Percentiles rank a stretch among this genome's conserved stretches.
Evolutionary conservation across 2,113 vertebrate genomes (phyloP).

Genomic region (Deroptyus accipitrinus): DNA sequence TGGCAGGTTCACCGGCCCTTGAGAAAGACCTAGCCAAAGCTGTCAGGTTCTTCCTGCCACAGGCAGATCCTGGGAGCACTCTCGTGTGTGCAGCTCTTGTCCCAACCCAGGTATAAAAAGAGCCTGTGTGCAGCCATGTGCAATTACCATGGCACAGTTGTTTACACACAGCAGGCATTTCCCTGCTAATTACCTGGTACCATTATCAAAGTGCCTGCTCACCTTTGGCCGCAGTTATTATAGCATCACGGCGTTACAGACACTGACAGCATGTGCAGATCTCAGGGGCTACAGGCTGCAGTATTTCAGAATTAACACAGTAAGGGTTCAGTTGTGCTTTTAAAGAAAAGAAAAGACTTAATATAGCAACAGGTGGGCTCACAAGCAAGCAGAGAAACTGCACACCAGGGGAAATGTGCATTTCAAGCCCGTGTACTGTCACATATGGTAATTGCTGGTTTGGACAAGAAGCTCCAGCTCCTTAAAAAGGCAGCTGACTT

Average conservation of each 20-base stretch:
- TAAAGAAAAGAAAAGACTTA: neutral
- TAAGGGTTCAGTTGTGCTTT: neutral
- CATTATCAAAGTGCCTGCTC: fast-evolving
- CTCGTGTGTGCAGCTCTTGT: neutral
- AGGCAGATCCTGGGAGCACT: neutral
- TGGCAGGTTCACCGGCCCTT: neutral
- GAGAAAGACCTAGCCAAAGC: neutral
- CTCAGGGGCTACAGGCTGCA: neutral
- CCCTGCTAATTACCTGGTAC: neutral
- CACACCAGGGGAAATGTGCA: fast-evolving
- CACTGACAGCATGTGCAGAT: fast-evolving
- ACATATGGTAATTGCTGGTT: neutral
- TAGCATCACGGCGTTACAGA: fast-evolving
- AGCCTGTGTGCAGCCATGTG: neutral
- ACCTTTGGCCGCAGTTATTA: neutral
- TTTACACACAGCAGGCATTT: neutral
- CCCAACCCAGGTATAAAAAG: neutral
- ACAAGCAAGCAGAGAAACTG: neutral
- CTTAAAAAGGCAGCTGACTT: neutral
- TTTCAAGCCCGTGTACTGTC: neutral
- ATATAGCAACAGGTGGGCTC: neutral
- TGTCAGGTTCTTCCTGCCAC: neutral
- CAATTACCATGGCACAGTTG: neutral
- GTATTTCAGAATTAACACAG: neutral
- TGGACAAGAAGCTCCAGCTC: neutral